Base-by-base conservation (phyloP, 2,888 invertebrate genomes). In the Cheilosia urbana region DNA sequence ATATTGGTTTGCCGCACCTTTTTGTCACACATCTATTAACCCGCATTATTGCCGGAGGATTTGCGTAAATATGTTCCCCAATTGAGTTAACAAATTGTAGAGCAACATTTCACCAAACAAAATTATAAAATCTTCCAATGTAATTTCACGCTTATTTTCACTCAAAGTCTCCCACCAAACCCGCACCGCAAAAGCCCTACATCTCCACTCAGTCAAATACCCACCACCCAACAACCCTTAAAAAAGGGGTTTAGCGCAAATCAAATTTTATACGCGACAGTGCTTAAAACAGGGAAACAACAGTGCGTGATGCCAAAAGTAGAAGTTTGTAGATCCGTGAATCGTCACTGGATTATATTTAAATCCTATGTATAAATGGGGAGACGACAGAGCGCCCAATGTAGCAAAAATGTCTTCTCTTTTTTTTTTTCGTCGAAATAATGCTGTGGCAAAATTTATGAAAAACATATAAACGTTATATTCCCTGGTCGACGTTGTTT, bases 121-220 rank as follows among this genome's bases (percentile, higher is more conserved):
- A 69, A 71, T 81, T 63, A 57, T 42, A 76, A 82, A 76, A 77
- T 65, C 69, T 82, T 60, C 77, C 72, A 78, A 83, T 83, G 77
- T 83, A 83, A 83, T 83, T 83, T 83, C 72, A 77, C 78, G 82
- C 77, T 83, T 83, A 66, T 83, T 83, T 78, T 83, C 77, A 78
- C 62, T 78, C 40, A 42, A 68, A 65, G 49, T 51, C 62, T 49
- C 53, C 49, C 42, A n/a, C 24, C 40, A 55, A 55, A 27, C 55
- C 17, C 49, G 9, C n/a, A 37, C 30, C 21, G 27, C 37, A 17
- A 47, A 24, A 57, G 34, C 34, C 49, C 60, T 30, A 30, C 30
- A 45, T 9, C 45, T 3, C 51, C 57, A 40, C 47, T 47, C 6
- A 19, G 21, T 15, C 42, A 21, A 7, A 30, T 30, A 30, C 13